phyloP scores from a whole-genome alignment of 1,140 invertebrate species.

The Rhyacophila brunnea region DNA sequence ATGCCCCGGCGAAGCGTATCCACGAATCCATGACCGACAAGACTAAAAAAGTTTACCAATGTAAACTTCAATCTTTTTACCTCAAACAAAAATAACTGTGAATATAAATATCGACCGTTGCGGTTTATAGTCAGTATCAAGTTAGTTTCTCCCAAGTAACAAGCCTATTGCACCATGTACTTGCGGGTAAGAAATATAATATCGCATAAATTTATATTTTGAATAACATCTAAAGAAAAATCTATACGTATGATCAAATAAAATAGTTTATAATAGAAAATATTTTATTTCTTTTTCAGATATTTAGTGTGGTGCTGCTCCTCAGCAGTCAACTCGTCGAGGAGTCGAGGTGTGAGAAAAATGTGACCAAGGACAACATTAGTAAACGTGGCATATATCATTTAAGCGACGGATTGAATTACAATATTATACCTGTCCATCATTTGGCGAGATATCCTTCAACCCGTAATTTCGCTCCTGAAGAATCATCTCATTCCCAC shows the following conservation, averaged over 20 bases:
- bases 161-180: slow-evolving; percentile 20
- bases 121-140: slow-evolving; percentile 27
- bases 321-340: slow-evolving; percentile 2
- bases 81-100: slow-evolving; percentile 19
- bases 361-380: slow-evolving; percentile 20
- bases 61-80: slow-evolving; percentile 17
- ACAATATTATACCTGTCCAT: slow-evolving; percentile 23
- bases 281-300: slow-evolving; percentile 16
- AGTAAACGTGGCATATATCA: slow-evolving; percentile 25
- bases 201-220: too few relatives aligned
- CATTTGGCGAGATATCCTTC: slow-evolving; percentile 16
- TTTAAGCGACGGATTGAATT: slow-evolving; percentile 19
- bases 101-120: slow-evolving; percentile 31
- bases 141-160: slow-evolving; percentile 17
- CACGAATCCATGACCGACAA: slow-evolving; percentile 22
- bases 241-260: too few relatives aligned
- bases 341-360: slow-evolving; percentile 15
- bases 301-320: slow-evolving; percentile 9
- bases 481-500: slow-evolving; percentile 9
- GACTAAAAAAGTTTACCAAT: slow-evolving; percentile 18
- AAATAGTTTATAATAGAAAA: not conserved
- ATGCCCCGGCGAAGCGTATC: slow-evolving; percentile 12
- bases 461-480: slow-evolving; percentile 6
- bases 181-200: slow-evolving; percentile 19
- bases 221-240: not conserved